A percentile compares a stretch with the other conserved stretches of the same genome.
Conservation (phyloP, 1,140 invertebrate genomes). For the Drosophila aff. region DNA sequence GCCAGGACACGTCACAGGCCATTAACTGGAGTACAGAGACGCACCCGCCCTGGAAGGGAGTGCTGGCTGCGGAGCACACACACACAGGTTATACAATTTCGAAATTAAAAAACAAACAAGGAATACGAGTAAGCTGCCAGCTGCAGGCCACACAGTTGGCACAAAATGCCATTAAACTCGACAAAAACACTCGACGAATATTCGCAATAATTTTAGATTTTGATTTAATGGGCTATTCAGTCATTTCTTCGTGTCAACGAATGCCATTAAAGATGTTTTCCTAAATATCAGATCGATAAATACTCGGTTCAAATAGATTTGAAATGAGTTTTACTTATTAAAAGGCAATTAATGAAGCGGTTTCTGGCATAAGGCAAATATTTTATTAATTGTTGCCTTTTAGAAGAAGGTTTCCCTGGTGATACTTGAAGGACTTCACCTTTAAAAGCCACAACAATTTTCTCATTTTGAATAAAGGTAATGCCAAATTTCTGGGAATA, state of each 20-base stretch:
- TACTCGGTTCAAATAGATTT: constrained; percentile 1
- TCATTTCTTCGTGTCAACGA: neutral
- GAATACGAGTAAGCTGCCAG: constrained; percentile 22
- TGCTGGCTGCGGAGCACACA: constrained; percentile 32
- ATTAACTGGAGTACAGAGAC: constrained; percentile 58
- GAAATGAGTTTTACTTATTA: neutral
- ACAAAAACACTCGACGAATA: neutral
- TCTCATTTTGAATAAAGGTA: too few species aligned
- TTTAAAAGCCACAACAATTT: neutral
- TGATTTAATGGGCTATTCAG: constrained; percentile 5
- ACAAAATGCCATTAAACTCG: constrained; percentile 3
- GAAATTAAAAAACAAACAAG: constrained; percentile 70
- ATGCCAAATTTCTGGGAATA: neutral
- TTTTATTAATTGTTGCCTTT: neutral
- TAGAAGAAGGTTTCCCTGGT: neutral
- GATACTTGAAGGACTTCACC: neutral
- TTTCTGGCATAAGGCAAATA: neutral
- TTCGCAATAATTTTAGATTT: neutral
- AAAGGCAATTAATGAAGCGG: neutral
- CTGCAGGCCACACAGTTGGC: constrained; percentile 18
- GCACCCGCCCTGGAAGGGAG: constrained; percentile 6
- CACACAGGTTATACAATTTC: constrained; percentile 69
- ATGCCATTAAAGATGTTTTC: constrained; percentile 11
- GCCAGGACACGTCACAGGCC: constrained; percentile 43
- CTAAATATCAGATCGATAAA: constrained; percentile 14